phyloP scores from a whole-genome alignment of 2,113 vertebrate species.

The Lophotis ruficrista region DNA sequence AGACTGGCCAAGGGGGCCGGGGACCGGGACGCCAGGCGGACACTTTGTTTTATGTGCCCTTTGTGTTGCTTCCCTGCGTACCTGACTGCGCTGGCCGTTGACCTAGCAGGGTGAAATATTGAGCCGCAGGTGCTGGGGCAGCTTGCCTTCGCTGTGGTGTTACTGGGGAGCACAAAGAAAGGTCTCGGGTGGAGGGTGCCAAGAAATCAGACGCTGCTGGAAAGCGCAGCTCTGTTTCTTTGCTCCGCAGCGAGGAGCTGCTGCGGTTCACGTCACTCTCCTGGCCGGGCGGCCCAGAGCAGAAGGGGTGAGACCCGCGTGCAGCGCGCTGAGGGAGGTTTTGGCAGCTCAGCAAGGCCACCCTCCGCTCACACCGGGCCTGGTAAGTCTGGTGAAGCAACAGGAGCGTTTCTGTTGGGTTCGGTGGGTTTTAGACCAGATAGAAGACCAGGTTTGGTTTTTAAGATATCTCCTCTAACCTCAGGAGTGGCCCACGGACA shows the following conservation, averaged over 20 bases:
- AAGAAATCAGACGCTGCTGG: neutral
- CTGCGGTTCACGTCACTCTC: neutral
- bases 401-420: neutral
- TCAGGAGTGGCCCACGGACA: fast-evolving
- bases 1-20: neutral
- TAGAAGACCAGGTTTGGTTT: neutral
- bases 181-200: neutral
- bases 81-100: neutral
- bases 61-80: neutral
- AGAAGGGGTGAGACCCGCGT: neutral
- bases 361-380: neutral
- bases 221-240: neutral
- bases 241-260: neutral
- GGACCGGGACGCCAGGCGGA: neutral
- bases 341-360: neutral
- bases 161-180: slow-evolving; percentile 11
- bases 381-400: neutral
- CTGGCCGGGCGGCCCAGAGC: fast-evolving
- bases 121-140: slow-evolving; percentile 48
- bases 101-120: neutral
- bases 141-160: neutral
- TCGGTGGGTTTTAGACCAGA: neutral
- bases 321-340: neutral
- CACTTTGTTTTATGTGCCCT: neutral
- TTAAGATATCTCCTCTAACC: neutral